Conservation (phyloP, 2,888 invertebrate genomes). For the Steinernema carpocapsae region DNA sequence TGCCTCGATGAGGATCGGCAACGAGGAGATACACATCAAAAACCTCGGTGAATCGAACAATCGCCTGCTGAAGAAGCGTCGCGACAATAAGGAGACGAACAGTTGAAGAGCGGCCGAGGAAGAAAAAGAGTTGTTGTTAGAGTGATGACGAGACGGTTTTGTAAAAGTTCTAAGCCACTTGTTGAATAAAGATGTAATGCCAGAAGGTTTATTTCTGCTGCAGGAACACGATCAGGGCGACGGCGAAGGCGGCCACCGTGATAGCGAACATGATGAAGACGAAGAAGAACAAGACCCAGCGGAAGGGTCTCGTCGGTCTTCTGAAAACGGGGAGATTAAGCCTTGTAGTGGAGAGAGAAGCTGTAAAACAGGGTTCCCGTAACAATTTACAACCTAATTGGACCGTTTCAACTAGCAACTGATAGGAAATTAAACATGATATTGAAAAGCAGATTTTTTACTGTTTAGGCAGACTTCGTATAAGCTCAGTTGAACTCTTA, state of each 20-base stretch:
- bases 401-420: not conserved
- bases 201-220: no score
- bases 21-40: slow-evolving; percentile 90
- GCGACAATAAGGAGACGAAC: slow-evolving; percentile 37
- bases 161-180: not conserved
- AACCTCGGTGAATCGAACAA: slow-evolving; percentile 90
- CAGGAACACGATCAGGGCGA: not conserved
- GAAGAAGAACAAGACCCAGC: not conserved
- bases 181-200: not conserved
- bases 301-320: not conserved
- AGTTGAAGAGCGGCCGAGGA: not conserved
- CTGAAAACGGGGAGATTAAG: not conserved
- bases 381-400: no score
- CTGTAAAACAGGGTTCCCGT: no score
- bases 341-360: no score
- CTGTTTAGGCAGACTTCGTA: no score
- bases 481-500: no score
- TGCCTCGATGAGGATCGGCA: slow-evolving; percentile 97
- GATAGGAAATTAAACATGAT: no score
- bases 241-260: not conserved
- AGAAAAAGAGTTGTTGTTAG: no score
- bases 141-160: no score
- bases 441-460: no score
- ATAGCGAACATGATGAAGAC: not conserved
- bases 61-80: slow-evolving; percentile 75